Evolutionary conservation across 2,888 invertebrate genomes (phyloP).

Genomic region (Hecatera dysodea): DNA sequence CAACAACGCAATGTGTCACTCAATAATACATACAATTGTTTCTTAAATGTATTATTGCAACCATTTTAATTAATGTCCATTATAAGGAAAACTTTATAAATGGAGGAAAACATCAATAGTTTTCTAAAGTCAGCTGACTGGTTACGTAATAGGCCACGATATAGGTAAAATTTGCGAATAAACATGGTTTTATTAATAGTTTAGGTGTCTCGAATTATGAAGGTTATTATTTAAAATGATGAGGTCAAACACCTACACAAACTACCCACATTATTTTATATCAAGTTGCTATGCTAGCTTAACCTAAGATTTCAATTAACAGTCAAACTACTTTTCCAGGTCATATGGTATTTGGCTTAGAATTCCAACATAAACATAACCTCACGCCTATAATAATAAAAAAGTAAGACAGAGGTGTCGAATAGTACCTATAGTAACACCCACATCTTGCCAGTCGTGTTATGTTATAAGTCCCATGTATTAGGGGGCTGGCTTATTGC

Average conservation of each 20-base stretch:
- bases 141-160: constrained; percentile 26
- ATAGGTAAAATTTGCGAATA: constrained; percentile 26
- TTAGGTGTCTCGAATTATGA: constrained; percentile 12
- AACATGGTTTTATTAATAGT: constrained; percentile 34
- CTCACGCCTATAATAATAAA: too few relatives aligned
- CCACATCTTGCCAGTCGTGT: too few relatives aligned
- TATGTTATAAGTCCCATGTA: too few relatives aligned
- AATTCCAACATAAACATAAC: too few relatives aligned
- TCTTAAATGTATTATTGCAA: constrained; percentile 18
- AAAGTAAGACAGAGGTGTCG: too few relatives aligned
- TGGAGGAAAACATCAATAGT: constrained; percentile 25
- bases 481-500: too few relatives aligned
- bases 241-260: constrained; percentile 31
- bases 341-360: neutral
- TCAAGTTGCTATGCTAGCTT: constrained; percentile 5
- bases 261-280: constrained; percentile 31
- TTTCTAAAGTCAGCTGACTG: constrained; percentile 48
- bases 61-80: constrained; percentile 31
- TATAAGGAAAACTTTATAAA: constrained; percentile 42
- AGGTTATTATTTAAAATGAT: constrained; percentile 26
- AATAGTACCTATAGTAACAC: too few relatives aligned
- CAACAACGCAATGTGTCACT: constrained; percentile 47
- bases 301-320: constrained; percentile 6
- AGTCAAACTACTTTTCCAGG: neutral
- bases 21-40: constrained; percentile 24